Conservation (phyloP, 2,888 invertebrate species). For the Liposcelis brunnea region DNA sequence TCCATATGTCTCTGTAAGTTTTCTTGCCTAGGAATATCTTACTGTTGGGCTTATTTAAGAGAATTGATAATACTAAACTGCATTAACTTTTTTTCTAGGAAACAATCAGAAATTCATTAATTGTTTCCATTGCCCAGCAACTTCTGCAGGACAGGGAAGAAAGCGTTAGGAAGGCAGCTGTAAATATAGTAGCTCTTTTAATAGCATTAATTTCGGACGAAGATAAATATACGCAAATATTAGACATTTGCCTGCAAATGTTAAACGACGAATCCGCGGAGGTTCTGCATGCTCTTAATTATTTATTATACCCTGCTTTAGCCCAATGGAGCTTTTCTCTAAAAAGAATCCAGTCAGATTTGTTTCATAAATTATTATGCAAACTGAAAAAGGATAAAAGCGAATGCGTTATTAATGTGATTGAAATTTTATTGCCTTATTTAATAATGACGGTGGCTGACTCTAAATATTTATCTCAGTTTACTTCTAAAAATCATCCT, state of each 20-base stretch:
- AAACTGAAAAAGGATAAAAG: constrained; percentile 21
- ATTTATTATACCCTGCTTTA: constrained; percentile 40
- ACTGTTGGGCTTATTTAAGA: no score
- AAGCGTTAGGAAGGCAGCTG: constrained; percentile 39
- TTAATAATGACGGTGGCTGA: constrained; percentile 25
- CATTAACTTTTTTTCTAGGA: constrained; percentile 28
- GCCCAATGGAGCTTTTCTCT: constrained; percentile 42
- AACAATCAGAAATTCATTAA: constrained; percentile 44
- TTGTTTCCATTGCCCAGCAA: constrained; percentile 54
- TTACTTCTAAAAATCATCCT: background rate
- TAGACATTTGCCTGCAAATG: constrained; percentile 37
- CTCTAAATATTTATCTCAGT: constrained; percentile 20
- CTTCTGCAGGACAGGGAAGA: constrained; percentile 48
- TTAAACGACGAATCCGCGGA: constrained; percentile 36
- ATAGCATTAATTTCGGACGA: constrained; percentile 43
- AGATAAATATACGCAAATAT: constrained; percentile 40
- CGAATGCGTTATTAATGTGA: constrained; percentile 22
- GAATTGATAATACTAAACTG: no score
- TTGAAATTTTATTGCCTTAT: constrained; percentile 27
- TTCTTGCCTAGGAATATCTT: no score
- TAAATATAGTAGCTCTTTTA: constrained; percentile 41
- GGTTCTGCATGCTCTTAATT: constrained; percentile 34
- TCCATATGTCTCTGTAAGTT: constrained; percentile 43
- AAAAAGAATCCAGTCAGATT: constrained; percentile 34
- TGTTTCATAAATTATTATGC: constrained; percentile 26